phyloP scores from a whole-genome alignment of 2,797 vertebrate species.

The Semotilus atromaculatus region DNA sequence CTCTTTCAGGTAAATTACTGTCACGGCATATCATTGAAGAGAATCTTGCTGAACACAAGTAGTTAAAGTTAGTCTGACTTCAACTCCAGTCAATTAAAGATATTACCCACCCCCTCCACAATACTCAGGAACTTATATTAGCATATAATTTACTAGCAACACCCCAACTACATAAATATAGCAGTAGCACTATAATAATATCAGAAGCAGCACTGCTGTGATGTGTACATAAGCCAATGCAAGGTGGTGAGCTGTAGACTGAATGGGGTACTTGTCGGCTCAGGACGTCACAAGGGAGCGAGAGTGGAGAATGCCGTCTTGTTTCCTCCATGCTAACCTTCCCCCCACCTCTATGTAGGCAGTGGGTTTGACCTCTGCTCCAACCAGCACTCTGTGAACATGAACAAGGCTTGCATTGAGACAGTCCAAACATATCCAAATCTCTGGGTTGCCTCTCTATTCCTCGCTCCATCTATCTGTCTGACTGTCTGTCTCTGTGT shows the following conservation, averaged over 20 bases:
- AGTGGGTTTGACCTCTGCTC: conserved; percentile 50
- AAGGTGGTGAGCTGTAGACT: conserved; percentile 36
- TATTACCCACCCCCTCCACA: not conserved
- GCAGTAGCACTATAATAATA: conserved; percentile 27
- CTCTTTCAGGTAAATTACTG: not conserved
- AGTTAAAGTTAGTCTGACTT: no score
- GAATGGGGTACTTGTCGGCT: conserved; percentile 55
- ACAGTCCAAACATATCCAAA: conserved; percentile 49
- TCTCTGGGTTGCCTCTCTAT: conserved; percentile 22
- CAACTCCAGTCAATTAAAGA: not conserved
- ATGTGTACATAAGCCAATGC: conserved; percentile 38
- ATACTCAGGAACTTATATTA: conserved; percentile 11
- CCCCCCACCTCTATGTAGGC: conserved; percentile 47
- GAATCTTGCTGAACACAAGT: not conserved
- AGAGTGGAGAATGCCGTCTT: conserved; percentile 53
- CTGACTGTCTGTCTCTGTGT: conserved; percentile 12
- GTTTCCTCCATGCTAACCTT: conserved; percentile 54
- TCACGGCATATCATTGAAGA: not conserved
- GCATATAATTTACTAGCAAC: conserved; percentile 26
- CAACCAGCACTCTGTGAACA: conserved; percentile 46
- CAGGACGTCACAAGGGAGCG: conserved; percentile 49
- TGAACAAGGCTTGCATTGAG: conserved; percentile 58
- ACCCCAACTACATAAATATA: conserved; percentile 26
- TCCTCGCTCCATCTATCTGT: conserved; percentile 16
- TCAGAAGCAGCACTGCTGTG: conserved; percentile 30